These are phyloP conservation scores for Caerostris darwini DNA, from an alignment of 1,140 invertebrate genomes.

Conservation along the genomic window DNA sequence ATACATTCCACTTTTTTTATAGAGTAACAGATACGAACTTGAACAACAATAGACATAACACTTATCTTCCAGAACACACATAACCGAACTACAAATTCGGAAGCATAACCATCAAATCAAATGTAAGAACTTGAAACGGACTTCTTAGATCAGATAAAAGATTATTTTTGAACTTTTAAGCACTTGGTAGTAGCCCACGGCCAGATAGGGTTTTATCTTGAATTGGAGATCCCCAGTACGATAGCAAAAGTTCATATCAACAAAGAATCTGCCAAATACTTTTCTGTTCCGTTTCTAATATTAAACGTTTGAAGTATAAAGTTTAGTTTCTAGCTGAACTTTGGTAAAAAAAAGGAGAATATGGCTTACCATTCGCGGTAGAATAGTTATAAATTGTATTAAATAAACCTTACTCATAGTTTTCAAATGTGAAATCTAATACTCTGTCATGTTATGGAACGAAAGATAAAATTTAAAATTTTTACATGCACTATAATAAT, in stretches of 20 bases:
- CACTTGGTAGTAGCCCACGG: not conserved
- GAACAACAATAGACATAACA: not conserved
- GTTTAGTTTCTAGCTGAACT: too few relatives aligned
- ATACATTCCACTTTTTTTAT: not conserved
- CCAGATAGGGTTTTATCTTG: not conserved
- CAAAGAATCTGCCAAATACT: not conserved
- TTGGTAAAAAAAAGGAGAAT: too few relatives aligned
- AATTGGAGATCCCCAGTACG: not conserved
- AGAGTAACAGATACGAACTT: not conserved
- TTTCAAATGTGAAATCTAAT: too few relatives aligned
- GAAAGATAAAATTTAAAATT: too few relatives aligned
- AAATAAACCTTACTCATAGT: too few relatives aligned
- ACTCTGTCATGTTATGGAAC: too few relatives aligned
- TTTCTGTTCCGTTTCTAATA: too few relatives aligned
- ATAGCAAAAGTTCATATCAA: not conserved
- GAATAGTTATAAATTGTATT: too few relatives aligned
- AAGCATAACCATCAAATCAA: not conserved
- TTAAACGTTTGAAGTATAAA: too few relatives aligned
- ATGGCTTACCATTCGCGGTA: too few relatives aligned
- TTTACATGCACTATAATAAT: too few relatives aligned
- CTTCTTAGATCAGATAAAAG: not conserved
- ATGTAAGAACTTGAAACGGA: not conserved
- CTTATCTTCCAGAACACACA: not conserved
- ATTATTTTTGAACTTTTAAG: conserved; percentile 1
- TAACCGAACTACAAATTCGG: not conserved